Percentiles rank a stretch among this genome's conserved stretches.
phyloP scores from a whole-genome alignment of 2,113 vertebrate genomes.

The Pygoscelis adeliae region DNA sequence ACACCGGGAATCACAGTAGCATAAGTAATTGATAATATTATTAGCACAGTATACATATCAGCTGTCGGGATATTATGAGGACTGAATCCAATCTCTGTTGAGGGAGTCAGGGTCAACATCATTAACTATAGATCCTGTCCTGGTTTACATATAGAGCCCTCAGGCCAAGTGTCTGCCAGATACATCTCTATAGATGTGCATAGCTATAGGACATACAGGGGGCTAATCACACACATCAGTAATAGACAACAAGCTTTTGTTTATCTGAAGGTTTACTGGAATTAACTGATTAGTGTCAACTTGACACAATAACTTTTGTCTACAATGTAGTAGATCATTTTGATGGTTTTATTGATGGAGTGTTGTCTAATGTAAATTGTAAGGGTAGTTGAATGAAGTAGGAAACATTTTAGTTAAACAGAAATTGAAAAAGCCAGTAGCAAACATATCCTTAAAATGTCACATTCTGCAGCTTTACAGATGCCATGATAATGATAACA shows the following conservation, averaged over 20 bases:
- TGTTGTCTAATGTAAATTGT: conserved; percentile 86
- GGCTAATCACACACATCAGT: conserved; percentile 91
- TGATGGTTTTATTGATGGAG: conserved; percentile 90
- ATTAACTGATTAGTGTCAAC: conserved; percentile 97
- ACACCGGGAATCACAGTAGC: conserved; percentile 64
- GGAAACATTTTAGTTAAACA: conserved; percentile 69
- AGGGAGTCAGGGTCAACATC: conserved; percentile 98
- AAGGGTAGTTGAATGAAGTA: conserved; percentile 68
- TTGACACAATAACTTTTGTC: conserved; percentile 90
- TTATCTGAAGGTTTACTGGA: conserved; percentile 93
- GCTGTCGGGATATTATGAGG: conserved; percentile 94
- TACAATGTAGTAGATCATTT: conserved; percentile 85
- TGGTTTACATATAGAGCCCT: conserved; percentile 84
- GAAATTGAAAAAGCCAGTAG: conserved; percentile 65
- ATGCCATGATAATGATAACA: conserved; percentile 32
- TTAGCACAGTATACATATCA: conserved; percentile 96
- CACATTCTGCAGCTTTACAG: conserved; percentile 53
- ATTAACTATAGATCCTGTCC: conserved; percentile 91
- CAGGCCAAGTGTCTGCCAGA: conserved; percentile 93
- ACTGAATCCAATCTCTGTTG: conserved; percentile 96
- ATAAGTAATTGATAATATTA: conserved; percentile 95
- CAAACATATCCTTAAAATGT: conserved; percentile 63
- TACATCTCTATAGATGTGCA: conserved; percentile 88
- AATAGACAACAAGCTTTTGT: conserved; percentile 94
- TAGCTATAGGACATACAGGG: conserved; percentile 81